Evolutionary conservation across 2,888 invertebrate species (phyloP), one percentile per base, ranked within the genome.

Genomic region (Pollenia amentaria): DNA sequence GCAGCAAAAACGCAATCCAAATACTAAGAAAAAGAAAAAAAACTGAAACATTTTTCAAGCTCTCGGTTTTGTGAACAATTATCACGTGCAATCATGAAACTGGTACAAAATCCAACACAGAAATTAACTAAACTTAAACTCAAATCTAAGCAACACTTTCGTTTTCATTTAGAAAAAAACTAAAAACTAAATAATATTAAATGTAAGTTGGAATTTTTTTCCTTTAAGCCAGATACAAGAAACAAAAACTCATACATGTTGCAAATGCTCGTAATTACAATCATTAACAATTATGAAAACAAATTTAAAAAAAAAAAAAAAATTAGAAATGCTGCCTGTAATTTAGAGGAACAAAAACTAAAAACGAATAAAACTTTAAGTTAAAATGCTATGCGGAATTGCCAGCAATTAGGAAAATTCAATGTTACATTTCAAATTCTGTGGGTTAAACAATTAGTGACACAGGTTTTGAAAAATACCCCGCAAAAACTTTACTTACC

Each of bases 51-150:
- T n/a, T 46, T 38, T 76, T 65, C 64, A 84, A 87, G 64, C 84
- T 75, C 83, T 64, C 79, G 48, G 62, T n/a, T 65, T 29, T 14
- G 64, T 83, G 86, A 77, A 76, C 89, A 89, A 89, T 88, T 88
- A 89, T 88, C 88, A 89, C 89, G 89, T 89, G 89, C 89, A 89
- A 89, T 88, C 89, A 89, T 89, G 89, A 89, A 89, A 89, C 89
- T 89, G 89, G 89, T 89, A 89, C 89, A 89, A 89, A 87, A 89
- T 85, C 87, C 81, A 86, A 85, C 85, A 88, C 86, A 79, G 79
- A 81, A 87, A 82, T 77, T 72, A 85, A 78, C 79, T 64, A 77
- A 77, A 64, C 16, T 29, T 11, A 14, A 57, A 70, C 51, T 79
- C 62, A n/a, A 69, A 79, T 65, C 73, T 40, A 62, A 67, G 4